Evolutionary conservation across 2,113 vertebrate species (phyloP).

Genomic region (Gila orcuttii): DNA sequence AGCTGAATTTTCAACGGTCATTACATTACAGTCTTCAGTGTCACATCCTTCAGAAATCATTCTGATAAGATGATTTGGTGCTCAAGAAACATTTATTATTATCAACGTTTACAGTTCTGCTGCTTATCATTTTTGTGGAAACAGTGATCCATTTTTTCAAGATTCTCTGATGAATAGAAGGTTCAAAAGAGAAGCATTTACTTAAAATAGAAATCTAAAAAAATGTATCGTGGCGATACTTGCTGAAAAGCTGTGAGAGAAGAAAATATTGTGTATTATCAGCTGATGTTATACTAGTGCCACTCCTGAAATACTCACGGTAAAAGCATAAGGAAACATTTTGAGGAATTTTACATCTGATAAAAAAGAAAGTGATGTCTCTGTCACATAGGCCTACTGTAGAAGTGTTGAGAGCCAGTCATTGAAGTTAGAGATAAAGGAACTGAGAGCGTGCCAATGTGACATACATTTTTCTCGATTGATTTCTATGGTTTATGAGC

Average conservation of each 20-base stretch:
- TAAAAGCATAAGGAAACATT: not conserved
- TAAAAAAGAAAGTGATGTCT: not conserved
- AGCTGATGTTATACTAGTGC: not conserved
- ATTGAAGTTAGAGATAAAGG: slow-evolving; percentile 5
- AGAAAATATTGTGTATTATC: not conserved
- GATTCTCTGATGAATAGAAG: not conserved
- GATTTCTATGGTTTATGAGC: slow-evolving; percentile 18
- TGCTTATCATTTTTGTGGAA: not conserved
- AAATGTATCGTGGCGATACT: not conserved
- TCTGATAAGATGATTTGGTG: no score
- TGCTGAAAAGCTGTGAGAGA: not conserved
- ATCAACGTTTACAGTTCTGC: not conserved
- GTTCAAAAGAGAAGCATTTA: not conserved
- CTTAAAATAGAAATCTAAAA: not conserved
- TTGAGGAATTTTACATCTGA: not conserved
- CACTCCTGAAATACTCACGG: not conserved
- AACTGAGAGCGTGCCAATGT: not conserved
- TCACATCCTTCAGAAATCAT: no score
- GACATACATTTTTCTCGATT: not conserved
- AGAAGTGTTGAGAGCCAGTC: not conserved
- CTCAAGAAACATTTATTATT: not conserved
- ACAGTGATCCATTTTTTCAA: not conserved
- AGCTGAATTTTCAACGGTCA: no score
- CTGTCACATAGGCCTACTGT: not conserved
- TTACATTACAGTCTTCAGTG: no score